Evolutionary conservation across 2,113 vertebrate genomes (phyloP).

Genomic region (Eonycteris spelaea): DNA sequence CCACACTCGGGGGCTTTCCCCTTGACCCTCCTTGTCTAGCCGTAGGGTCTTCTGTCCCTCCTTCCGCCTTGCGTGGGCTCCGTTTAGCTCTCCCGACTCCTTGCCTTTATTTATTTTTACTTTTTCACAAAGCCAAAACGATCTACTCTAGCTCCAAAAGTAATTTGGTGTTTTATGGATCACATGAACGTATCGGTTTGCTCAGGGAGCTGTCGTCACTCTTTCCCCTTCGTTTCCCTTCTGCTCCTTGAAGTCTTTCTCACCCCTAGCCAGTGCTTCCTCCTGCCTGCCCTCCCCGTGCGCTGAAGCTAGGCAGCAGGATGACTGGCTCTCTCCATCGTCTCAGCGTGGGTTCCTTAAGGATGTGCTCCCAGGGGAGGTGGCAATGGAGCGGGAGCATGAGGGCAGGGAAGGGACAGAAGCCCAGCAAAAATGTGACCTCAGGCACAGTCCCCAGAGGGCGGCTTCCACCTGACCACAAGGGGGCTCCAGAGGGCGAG

Average conservation of each 20-base stretch:
- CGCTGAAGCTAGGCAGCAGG: neutral
- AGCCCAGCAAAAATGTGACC: neutral
- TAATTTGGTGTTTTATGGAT: neutral
- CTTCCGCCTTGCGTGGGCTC: neutral
- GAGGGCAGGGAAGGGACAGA: neutral
- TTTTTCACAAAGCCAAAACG: neutral
- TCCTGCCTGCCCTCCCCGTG: too few species aligned
- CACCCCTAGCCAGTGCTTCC: neutral
- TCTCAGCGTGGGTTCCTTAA: neutral
- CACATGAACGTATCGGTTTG: neutral
- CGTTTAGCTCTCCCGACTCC: neutral
- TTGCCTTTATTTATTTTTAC: neutral
- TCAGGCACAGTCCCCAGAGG: neutral
- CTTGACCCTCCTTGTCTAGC: neutral
- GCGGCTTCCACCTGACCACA: neutral
- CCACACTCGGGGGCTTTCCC: fast-evolving
- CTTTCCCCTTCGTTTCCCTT: neutral
- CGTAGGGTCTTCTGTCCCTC: neutral
- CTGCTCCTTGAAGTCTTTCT: neutral
- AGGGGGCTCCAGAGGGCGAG: neutral
- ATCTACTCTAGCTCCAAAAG: neutral
- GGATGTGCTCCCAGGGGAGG: neutral
- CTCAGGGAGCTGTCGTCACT: neutral
- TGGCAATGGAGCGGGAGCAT: neutral
- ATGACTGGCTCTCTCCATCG: neutral